Conservation (phyloP, 2,113 vertebrate genomes). For the Synchiropus splendidus region DNA sequence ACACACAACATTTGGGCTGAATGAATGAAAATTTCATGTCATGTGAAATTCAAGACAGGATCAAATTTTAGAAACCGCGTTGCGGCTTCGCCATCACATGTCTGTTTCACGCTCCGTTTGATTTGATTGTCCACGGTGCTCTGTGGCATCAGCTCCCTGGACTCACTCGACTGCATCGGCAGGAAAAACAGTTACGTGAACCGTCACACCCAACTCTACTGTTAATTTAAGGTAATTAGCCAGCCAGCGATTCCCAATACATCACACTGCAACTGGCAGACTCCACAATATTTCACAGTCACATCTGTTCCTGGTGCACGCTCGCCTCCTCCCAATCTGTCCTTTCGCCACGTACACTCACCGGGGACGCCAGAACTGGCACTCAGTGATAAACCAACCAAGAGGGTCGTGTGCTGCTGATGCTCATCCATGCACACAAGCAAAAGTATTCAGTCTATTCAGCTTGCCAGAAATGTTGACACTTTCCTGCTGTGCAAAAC, state of each 20-base stretch:
- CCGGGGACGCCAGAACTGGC: slow-evolving; percentile 25
- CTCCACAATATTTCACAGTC: slow-evolving; percentile 66
- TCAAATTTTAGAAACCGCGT: too few relatives aligned
- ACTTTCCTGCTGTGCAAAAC: too few relatives aligned
- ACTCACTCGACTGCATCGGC: slow-evolving; percentile 70
- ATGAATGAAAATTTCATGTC: too few relatives aligned
- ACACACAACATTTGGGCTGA: not conserved
- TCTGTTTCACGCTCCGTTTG: slow-evolving; percentile 9
- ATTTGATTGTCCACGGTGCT: slow-evolving; percentile 68
- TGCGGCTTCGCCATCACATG: too few relatives aligned
- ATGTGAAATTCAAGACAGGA: too few relatives aligned
- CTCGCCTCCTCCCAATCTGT: slow-evolving; percentile 14
- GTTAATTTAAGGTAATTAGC: slow-evolving; percentile 79
- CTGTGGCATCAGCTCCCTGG: slow-evolving; percentile 56
- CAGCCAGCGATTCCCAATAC: slow-evolving; percentile 73
- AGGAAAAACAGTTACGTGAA: slow-evolving; percentile 73
- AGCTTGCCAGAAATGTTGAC: too few relatives aligned
- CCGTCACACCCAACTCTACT: slow-evolving; percentile 75
- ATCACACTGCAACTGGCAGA: slow-evolving; percentile 69
- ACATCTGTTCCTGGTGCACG: slow-evolving; percentile 58
- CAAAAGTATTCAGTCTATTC: too few relatives aligned
- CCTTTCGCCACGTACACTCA: slow-evolving; percentile 11
- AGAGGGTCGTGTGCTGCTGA: not conserved
- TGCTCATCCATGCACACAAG: too few relatives aligned
- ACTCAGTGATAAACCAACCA: slow-evolving; percentile 27